Conservation (phyloP, 2,113 vertebrate genomes). For the Dryoscopus gambensis region DNA sequence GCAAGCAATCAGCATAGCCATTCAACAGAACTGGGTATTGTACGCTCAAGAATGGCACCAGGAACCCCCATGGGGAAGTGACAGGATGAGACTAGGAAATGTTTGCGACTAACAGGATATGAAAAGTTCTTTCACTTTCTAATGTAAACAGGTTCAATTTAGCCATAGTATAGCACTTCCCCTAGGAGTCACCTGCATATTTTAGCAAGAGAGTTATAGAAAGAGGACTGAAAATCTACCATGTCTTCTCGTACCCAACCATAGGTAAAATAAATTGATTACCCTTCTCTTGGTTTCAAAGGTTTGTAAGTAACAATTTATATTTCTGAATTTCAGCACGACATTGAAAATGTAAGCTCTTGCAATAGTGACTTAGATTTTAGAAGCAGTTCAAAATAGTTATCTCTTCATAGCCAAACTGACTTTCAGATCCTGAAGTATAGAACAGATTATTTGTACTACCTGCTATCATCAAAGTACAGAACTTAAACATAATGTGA, state of each 20-base stretch:
- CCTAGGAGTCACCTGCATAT: slow-evolving; percentile 53
- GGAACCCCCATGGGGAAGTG: slow-evolving; percentile 30
- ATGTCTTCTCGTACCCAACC: slow-evolving; percentile 29
- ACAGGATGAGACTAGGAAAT: slow-evolving; percentile 16
- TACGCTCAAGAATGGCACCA: slow-evolving; percentile 10
- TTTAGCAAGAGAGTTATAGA: slow-evolving; percentile 45
- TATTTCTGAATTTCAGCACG: slow-evolving; percentile 39
- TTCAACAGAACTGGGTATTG: slow-evolving; percentile 4
- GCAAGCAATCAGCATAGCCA: background rate
- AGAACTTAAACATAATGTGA: background rate
- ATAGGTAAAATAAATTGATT: slow-evolving; percentile 56
- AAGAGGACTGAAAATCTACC: slow-evolving; percentile 45
- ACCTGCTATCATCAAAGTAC: background rate
- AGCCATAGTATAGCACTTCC: slow-evolving; percentile 28
- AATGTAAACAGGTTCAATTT: slow-evolving; percentile 64
- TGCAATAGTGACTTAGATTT: background rate
- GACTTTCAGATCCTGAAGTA: background rate
- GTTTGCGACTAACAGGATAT: slow-evolving; percentile 51
- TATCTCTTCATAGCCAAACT: slow-evolving; percentile 30
- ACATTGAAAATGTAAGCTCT: slow-evolving; percentile 15
- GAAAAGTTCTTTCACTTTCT: slow-evolving; percentile 62
- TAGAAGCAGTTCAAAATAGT: background rate
- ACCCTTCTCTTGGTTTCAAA: slow-evolving; percentile 58
- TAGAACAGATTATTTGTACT: slow-evolving; percentile 24
- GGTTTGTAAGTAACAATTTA: slow-evolving; percentile 52